Evolutionary conservation across 2,797 vertebrate genomes (phyloP).

Genomic region (Sebastes trivittatus): DNA sequence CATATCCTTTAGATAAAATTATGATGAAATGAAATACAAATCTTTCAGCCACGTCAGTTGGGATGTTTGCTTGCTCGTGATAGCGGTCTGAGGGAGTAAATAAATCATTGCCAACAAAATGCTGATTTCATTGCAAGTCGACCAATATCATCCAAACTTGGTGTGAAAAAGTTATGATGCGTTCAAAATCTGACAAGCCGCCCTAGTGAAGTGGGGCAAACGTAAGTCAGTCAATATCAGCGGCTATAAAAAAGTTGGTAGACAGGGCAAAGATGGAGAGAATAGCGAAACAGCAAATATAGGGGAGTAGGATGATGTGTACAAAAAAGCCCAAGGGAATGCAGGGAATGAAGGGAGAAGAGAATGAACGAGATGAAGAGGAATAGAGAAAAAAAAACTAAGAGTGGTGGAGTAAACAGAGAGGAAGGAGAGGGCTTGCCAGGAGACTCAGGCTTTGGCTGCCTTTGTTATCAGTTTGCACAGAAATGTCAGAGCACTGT

Average conservation of each 20-base stretch:
- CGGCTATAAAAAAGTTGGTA: background rate
- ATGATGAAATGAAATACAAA: background rate
- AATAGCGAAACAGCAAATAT: slow-evolving; percentile 6
- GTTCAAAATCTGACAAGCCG: background rate
- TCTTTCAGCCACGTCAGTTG: background rate
- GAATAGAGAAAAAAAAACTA: slow-evolving; percentile 13
- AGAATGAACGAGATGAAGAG: slow-evolving; percentile 43
- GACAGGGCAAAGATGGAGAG: background rate
- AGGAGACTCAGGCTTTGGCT: slow-evolving; percentile 59
- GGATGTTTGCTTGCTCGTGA: background rate
- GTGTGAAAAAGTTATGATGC: background rate
- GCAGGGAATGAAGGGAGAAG: slow-evolving; percentile 16
- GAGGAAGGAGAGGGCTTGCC: slow-evolving; percentile 55
- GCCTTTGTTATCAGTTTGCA: slow-evolving; percentile 75
- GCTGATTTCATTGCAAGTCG: background rate
- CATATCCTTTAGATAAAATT: background rate
- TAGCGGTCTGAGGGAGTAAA: background rate
- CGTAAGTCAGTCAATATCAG: background rate
- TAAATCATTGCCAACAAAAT: background rate
- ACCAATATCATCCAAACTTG: background rate
- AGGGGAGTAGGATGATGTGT: background rate
- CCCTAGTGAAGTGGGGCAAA: background rate
- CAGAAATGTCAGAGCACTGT: slow-evolving; percentile 78
- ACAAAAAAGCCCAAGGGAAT: slow-evolving; percentile 23
- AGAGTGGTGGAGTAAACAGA: slow-evolving; percentile 54